Base-by-base conservation (phyloP, 1,140 invertebrate species). In the Danaus melanippus region DNA sequence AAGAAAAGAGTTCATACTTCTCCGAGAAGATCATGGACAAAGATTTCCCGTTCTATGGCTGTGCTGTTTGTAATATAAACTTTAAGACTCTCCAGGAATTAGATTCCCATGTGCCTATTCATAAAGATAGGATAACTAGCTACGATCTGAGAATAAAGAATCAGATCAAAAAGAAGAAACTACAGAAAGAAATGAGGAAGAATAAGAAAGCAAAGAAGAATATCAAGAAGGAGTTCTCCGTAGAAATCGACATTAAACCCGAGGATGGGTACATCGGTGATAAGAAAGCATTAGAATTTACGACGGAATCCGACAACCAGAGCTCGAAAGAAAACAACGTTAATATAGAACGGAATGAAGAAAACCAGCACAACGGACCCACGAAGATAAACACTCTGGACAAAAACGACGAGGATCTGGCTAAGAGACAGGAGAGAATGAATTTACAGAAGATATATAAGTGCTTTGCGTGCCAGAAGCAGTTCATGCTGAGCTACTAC, bases 361-460 rank as follows among this genome's bases (percentile, higher is more conserved):
- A 43, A 9, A 60, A 57, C 12, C 52, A 50, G 42, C 42, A 47
- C 0, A 47, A 44, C 9, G 48, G 49, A 15, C 7, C 6, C 47
- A 48, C 9, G 41, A 40, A 40, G 46, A 50, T 17, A 15, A 40
- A 40, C 12, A 8, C 15, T 10, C 40, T 21, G 9, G 42, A 49
- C 39, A 56, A 50, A 41, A 49, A 39, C 10, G 11, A 15, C 10
- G 10, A 12, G 21, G 48, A 46, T n/a, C 41, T 9, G 1, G 47
- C 39, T 11, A 65, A 64, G 42, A 62, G 58, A 43, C 63, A 64
- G 32, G 62, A 67, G 8, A 50, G 60, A 40, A 39, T 56, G 40
- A 75, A 79, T 64, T 64, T 84, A 45, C 68, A 81, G 55, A 86
- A 84, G 59, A 82, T 86, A 46, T 86, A 79, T 40, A 86, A 86